These are phyloP conservation scores for Diadegma fenestrale DNA, from an alignment of 2,888 invertebrate genomes.

Conservation along the genomic window DNA sequence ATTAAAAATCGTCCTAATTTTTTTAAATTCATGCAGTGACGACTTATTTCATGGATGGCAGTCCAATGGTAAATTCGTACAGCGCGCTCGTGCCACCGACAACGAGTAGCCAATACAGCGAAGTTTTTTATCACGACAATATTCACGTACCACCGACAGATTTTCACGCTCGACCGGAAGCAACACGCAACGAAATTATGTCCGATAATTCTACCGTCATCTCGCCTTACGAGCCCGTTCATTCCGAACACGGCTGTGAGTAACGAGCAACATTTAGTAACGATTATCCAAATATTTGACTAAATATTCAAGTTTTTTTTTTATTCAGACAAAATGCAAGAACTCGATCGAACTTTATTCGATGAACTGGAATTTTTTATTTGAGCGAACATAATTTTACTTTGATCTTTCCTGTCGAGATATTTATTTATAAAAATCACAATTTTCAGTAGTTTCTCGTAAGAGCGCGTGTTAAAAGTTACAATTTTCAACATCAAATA, in stretches of 20 bases:
- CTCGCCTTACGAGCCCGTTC: conserved; percentile 86
- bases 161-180: conserved; percentile 78
- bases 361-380: too few relatives aligned
- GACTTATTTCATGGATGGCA: conserved; percentile 84
- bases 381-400: too few relatives aligned
- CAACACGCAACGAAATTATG: conserved; percentile 84
- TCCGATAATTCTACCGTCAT: conserved; percentile 87
- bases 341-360: too few relatives aligned
- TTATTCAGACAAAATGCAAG: too few relatives aligned
- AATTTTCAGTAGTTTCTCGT: too few relatives aligned
- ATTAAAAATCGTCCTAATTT: neutral
- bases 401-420: too few relatives aligned
- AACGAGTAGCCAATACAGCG: conserved; percentile 80
- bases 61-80: conserved; percentile 85
- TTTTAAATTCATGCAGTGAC: conserved; percentile 80
- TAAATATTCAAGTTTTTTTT: too few relatives aligned
- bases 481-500: too few relatives aligned
- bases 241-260: conserved; percentile 83
- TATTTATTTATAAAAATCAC: too few relatives aligned
- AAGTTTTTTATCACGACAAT: conserved; percentile 78
- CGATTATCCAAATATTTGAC: too few relatives aligned
- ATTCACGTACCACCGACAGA: conserved; percentile 77
- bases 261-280: conserved; percentile 39
- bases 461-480: too few relatives aligned
- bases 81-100: conserved; percentile 80